A percentile compares a stretch with the other conserved stretches of the same genome.
These are phyloP conservation scores for Stramonita haemastoma DNA, from an alignment of 2,888 invertebrate species.

Conservation along the genomic window DNA sequence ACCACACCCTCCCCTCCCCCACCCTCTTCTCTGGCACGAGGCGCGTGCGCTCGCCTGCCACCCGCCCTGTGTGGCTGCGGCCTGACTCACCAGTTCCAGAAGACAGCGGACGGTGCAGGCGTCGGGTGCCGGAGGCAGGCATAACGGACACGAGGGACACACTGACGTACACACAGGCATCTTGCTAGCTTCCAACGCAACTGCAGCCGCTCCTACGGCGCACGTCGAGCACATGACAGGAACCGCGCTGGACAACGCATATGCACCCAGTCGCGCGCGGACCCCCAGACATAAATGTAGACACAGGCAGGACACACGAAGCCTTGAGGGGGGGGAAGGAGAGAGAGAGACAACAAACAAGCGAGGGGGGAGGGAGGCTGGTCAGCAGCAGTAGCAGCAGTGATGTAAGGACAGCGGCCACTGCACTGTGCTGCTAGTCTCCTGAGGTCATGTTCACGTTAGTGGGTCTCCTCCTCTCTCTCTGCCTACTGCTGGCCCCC, in stretches of 20 bases:
- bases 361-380: background rate
- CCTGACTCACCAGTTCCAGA: slow-evolving; percentile 52
- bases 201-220: slow-evolving; percentile 37
- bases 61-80: background rate
- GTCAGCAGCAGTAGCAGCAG: background rate
- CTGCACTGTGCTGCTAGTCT: too few relatives aligned
- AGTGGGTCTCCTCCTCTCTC: background rate
- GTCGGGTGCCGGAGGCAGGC: slow-evolving; percentile 55
- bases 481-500: background rate
- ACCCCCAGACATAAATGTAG: too few relatives aligned
- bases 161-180: slow-evolving; percentile 62
- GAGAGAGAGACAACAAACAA: background rate
- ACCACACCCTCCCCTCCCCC: background rate
- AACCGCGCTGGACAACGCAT: background rate
- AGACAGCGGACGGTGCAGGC: slow-evolving; percentile 67
- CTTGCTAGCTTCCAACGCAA: slow-evolving; percentile 32
- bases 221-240: slow-evolving; percentile 53
- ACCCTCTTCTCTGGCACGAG: background rate
- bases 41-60: background rate
- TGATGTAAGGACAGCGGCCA: background rate
- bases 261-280: background rate
- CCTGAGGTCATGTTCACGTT: background rate
- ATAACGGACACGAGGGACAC: slow-evolving; percentile 45
- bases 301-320: too few relatives aligned
- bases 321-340: too few relatives aligned